A percentile compares a stretch with the other conserved stretches of the same genome.
Conservation (phyloP, 2,888 invertebrate species). For the Clusia tigrina region DNA sequence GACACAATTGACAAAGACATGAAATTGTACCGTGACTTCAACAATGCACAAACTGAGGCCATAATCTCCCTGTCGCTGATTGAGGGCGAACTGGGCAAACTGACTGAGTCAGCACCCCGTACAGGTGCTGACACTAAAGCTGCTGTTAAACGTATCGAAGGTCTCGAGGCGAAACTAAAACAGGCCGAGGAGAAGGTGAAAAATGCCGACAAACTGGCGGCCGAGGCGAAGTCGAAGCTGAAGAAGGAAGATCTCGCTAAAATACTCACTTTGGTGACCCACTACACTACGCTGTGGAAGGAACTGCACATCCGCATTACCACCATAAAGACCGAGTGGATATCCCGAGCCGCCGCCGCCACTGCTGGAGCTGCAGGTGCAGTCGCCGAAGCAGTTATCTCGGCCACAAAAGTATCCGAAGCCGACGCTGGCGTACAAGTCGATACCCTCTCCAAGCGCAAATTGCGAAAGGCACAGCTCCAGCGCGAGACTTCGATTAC, state of each 20-base stretch:
- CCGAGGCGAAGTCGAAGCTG: constrained; percentile 69
- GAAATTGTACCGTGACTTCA: constrained; percentile 73
- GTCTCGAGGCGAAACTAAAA: constrained; percentile 69
- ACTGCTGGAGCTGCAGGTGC: constrained; percentile 55
- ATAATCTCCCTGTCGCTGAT: constrained; percentile 76
- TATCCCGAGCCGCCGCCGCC: constrained; percentile 49
- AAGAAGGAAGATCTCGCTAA: constrained; percentile 68
- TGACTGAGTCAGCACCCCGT: constrained; percentile 68
- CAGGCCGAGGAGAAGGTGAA: constrained; percentile 66
- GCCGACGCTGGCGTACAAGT: constrained; percentile 83
- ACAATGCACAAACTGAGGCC: constrained; percentile 75
- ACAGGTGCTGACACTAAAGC: constrained; percentile 42
- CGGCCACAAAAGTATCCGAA: constrained; percentile 76
- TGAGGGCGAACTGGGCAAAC: constrained; percentile 76
- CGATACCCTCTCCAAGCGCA: constrained; percentile 73
- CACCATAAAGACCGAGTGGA: constrained; percentile 64
- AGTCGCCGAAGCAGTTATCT: constrained; percentile 72
- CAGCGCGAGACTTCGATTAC: constrained; percentile 75
- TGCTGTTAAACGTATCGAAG: constrained; percentile 54
- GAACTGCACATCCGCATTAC: constrained; percentile 69
- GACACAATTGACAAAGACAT: constrained; percentile 69
- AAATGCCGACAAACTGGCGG: constrained; percentile 70
- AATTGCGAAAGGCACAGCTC: constrained; percentile 56
- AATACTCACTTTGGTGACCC: constrained; percentile 71
- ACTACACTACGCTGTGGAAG: constrained; percentile 72